Base-by-base conservation (phyloP, 2,797 vertebrate species). In the Chiroxiphia lanceolata region DNA sequence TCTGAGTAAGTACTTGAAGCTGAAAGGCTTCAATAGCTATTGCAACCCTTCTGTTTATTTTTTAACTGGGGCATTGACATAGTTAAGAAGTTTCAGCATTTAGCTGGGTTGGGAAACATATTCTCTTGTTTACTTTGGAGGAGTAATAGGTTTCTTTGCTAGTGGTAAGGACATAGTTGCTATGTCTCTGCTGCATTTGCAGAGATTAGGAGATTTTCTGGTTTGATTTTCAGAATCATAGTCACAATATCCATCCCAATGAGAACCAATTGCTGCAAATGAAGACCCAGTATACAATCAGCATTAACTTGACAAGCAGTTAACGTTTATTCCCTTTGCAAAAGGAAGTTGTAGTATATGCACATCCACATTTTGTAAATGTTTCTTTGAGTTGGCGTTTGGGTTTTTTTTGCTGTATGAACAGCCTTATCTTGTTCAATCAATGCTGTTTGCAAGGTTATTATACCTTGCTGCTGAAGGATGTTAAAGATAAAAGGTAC, bases 191-290 rank as follows among this genome's bases (percentile, higher is more conserved):
- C 79, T 95, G 80, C 92, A 80, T 97, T 94, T 96, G 78, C 81
- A 94, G 87, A 91, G 72, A 68, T 96, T 72, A 89, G 91, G 86
- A 97, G 96, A 94, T 96, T 95, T 95, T 63, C 60, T 60, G 48
- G 83, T 83, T 82, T 94, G 95, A 89, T 97, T 97, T 96, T 94
- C 36, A 94, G 72, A 91, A 27, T 27, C 57, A 63, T 86, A 42
- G 19, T 51, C 53, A 60, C 38, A 69, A 22, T 69, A 83, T 57
- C 21, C 34, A 76, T 93, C 87, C 83, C 90, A 95, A 68, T 89
- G 89, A 94, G 91, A 84, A 83, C 56, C 70, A 95, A 34, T 40
- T 69, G 60, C 76, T 93, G 89, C 87, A 96, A 91, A 94, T 86
- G 89, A 97, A 96, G 82, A 44, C 56, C 60, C 76, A 36, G 10